A percentile compares a stretch with the other conserved stretches of the same genome.
Conservation (phyloP, 2,797 vertebrate species). For the Sitta carolinensis region DNA sequence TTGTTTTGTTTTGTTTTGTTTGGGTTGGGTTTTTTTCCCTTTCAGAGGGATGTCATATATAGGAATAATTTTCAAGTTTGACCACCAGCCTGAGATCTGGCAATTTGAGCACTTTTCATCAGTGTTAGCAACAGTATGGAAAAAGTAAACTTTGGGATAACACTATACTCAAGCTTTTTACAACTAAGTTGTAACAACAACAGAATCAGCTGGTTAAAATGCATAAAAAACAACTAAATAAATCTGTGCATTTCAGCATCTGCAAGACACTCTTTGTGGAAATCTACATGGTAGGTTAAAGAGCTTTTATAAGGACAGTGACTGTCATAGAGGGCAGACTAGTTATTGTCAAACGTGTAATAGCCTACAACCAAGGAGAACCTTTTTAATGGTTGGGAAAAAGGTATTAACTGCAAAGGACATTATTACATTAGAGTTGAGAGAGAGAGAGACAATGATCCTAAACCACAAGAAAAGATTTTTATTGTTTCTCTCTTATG, state of each 20-base stretch:
- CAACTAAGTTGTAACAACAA: not conserved
- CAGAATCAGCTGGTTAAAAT: not conserved
- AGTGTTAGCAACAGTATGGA: not conserved
- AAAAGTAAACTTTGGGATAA: not conserved
- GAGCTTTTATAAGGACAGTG: not conserved
- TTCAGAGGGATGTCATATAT: not conserved
- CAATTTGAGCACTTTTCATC: not conserved
- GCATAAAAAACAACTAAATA: not conserved
- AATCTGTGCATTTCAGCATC: not conserved
- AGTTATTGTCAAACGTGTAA: not conserved
- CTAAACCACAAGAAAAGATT: constrained; percentile 32
- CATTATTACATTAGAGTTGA: constrained; percentile 45
- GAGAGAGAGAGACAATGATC: constrained; percentile 36
- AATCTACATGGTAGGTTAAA: not conserved
- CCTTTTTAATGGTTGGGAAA: constrained; percentile 57
- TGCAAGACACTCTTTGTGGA: not conserved
- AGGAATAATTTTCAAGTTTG: not conserved
- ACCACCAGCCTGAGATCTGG: not conserved
- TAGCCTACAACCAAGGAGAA: constrained; percentile 53
- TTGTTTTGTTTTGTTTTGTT: too few species aligned
- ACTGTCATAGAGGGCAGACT: not conserved
- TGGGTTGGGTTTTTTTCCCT: not conserved
- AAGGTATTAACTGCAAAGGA: constrained; percentile 43
- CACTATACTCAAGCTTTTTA: not conserved
- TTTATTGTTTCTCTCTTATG: constrained; percentile 45